Evolutionary conservation across 1,140 invertebrate genomes (phyloP).

Genomic region (Drosophila aff.): DNA sequence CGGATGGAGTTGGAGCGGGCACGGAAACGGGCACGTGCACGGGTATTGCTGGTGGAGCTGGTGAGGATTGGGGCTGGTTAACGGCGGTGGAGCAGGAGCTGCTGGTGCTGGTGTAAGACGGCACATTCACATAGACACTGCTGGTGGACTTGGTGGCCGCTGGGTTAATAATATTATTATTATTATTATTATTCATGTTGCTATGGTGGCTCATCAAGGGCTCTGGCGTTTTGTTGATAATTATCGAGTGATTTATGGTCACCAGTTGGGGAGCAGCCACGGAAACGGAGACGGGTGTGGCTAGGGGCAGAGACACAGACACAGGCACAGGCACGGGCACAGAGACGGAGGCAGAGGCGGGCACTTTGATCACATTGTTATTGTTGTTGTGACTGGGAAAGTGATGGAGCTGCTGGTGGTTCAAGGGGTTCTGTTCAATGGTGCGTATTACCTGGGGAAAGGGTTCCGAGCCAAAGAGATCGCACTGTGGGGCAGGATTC

Average conservation of each 20-base stretch:
- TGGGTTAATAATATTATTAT: constrained; percentile 25
- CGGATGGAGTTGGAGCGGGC: constrained; percentile 18
- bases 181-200: constrained; percentile 28
- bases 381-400: constrained; percentile 65
- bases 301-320: constrained; percentile 25
- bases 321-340: constrained; percentile 20
- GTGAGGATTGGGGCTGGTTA: constrained; percentile 23
- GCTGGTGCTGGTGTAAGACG: constrained; percentile 40
- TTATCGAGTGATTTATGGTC: constrained; percentile 84
- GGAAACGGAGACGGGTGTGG: constrained; percentile 30
- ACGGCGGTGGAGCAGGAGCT: constrained; percentile 13
- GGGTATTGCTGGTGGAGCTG: constrained; percentile 9
- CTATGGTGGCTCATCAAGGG: constrained; percentile 47
- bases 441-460: constrained; percentile 85
- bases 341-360: constrained; percentile 20
- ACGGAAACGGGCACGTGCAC: constrained; percentile 16
- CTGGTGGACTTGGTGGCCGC: constrained; percentile 42
- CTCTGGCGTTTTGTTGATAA: constrained; percentile 82
- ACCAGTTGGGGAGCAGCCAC: constrained; percentile 63
- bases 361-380: constrained; percentile 63
- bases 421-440: constrained; percentile 54
- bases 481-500: constrained; percentile 49
- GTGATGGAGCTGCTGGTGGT: constrained; percentile 65
- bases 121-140: constrained; percentile 78
- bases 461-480: constrained; percentile 87